Evolutionary conservation across 2,888 invertebrate genomes (phyloP).

Genomic region (Clunio marinus): DNA sequence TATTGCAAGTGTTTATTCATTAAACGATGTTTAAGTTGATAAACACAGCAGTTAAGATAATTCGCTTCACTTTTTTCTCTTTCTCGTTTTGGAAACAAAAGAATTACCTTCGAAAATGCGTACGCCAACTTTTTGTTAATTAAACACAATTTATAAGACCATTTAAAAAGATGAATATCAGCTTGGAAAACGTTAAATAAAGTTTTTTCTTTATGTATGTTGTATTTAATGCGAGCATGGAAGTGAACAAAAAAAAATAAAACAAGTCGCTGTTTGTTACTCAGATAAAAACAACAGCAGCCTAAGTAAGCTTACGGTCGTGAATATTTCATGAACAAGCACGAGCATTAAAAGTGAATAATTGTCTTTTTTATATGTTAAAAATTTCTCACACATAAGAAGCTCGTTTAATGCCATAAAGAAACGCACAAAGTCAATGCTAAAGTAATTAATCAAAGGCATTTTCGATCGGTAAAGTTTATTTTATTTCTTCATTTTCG

Average conservation of each 20-base stretch:
- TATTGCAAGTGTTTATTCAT: too few species aligned
- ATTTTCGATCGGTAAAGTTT: background rate
- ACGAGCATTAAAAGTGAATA: background rate
- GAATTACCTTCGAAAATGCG: background rate
- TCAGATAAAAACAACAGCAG: background rate
- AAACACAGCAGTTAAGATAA: too few species aligned
- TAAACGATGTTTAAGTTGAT: too few species aligned
- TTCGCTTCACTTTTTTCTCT: background rate
- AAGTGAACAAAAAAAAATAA: background rate
- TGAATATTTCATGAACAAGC: too few species aligned
- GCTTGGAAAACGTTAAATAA: too few species aligned
- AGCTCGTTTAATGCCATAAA: background rate
- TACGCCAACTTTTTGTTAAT: constrained; percentile 19
- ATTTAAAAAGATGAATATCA: too few species aligned
- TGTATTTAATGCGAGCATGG: background rate
- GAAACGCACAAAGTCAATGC: background rate
- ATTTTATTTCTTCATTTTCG: background rate
- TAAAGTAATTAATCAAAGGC: background rate
- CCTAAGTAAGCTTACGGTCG: too few species aligned
- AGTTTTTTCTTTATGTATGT: background rate
- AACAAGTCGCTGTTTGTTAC: constrained; percentile 23
- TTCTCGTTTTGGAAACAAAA: background rate
- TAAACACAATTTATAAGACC: background rate
- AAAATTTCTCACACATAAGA: background rate
- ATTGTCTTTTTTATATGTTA: background rate